Evolutionary conservation across 2,888 invertebrate genomes (phyloP), one percentile per base, ranked within the genome.

Genomic region (Anorthoa munda): DNA sequence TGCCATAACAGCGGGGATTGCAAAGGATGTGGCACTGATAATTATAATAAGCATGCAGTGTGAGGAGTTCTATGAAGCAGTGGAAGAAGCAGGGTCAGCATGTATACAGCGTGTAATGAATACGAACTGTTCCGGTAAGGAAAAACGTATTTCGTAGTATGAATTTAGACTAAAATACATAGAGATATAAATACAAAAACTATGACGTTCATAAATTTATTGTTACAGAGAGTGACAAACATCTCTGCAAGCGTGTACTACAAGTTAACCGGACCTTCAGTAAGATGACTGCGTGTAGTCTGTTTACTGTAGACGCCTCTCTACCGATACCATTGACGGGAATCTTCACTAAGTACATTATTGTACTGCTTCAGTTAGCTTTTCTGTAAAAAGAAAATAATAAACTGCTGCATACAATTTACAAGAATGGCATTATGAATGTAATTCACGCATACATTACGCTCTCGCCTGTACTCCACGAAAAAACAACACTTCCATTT

Each of bases 211-310:
- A 39, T 7, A 9, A 17, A 1, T 17, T 15, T 61, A 11, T 46
- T 21, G 3, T 63, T 72, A n/a, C 63, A 73, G 72, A n/a, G 3
- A 39, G 23, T 26, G 2, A 23, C 17, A 63, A 5, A 45, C 15
- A 50, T 12, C 39, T 75, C 0, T 65, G 73, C 50, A 18, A 63
- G 76, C 72, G 75, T 13, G 48, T 73, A 4, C 12, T 73, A 15
- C 75, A 73, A 73, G 17, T 26, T 15, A 75, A 73, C n/a, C 46
- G 55, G 0, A 73, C 17, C 31, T 73, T 75, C 48, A 63, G 23
- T 48, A 73, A 73, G 55, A 63, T 64, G 72, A 63, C 75, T 39
- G 75, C 72, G n/a, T 73, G 17, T 56, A 76, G 64, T 0, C 4
- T 73, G 48, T 75, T 73, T 11, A 48, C 55, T 21, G n/a, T 73